Percentiles rank a stretch among this genome's conserved stretches.
Evolutionary conservation across 2,888 invertebrate genomes (phyloP).

Genomic region (Hirtodrosophila duncani): DNA sequence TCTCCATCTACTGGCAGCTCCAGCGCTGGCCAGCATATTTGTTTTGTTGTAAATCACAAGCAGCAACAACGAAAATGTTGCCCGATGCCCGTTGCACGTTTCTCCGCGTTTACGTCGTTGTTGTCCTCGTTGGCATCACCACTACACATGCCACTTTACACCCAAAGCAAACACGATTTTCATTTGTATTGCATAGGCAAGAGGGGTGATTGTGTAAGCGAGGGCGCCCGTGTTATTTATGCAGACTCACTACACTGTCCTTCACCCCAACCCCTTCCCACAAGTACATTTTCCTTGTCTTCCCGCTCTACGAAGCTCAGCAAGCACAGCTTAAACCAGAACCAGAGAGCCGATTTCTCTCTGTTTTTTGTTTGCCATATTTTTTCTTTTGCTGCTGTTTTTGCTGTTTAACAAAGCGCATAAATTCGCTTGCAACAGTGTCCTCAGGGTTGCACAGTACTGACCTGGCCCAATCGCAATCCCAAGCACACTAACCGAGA

Average conservation of each 20-base stretch:
- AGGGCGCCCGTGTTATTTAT: conserved; percentile 53
- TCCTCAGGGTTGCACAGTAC: conserved; percentile 51
- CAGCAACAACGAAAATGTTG: conserved; percentile 55
- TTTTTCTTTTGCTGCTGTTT: conserved; percentile 51
- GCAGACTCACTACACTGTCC: conserved; percentile 49
- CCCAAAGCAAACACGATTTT: conserved; percentile 71
- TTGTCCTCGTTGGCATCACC: conserved; percentile 29
- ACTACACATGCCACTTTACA: conserved; percentile 70
- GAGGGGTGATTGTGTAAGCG: not conserved
- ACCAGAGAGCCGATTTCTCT: conserved; percentile 49
- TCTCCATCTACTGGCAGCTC: too few relatives aligned
- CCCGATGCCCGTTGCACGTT: conserved; percentile 12
- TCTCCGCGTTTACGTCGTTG: conserved; percentile 8
- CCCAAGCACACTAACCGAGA: too few relatives aligned
- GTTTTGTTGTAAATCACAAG: conserved; percentile 75
- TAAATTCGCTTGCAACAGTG: conserved; percentile 74
- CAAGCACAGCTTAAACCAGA: not conserved
- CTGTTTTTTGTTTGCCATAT: conserved; percentile 41
- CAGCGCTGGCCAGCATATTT: conserved; percentile 56
- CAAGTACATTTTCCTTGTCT: conserved; percentile 26
- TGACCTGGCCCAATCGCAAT: conserved; percentile 17
- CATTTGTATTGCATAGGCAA: conserved; percentile 63
- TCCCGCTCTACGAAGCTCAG: conserved; percentile 24
- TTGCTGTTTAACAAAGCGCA: conserved; percentile 74
- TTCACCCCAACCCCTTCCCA: conserved; percentile 18